Percentiles rank a stretch among this genome's conserved stretches.
These are phyloP conservation scores for Sandelia bainsii DNA, from an alignment of 2,797 vertebrate species.

Conservation along the genomic window DNA sequence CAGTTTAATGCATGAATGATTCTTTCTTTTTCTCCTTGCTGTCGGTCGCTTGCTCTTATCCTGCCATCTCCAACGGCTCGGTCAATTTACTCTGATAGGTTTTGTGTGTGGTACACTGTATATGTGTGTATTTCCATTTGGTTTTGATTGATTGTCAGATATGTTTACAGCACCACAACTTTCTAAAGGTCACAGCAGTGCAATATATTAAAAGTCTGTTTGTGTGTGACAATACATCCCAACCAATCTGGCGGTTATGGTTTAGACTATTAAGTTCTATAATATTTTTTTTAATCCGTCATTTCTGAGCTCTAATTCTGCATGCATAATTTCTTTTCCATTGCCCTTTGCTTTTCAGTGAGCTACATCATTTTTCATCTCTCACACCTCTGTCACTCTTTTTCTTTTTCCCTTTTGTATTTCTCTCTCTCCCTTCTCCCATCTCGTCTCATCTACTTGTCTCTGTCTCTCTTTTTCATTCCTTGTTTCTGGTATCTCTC, in stretches of 20 bases:
- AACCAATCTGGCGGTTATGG: conserved; percentile 6
- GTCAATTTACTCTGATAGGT: conserved; percentile 15
- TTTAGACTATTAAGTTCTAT: conserved; percentile 25
- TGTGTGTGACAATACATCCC: conserved; percentile 19
- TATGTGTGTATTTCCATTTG: conserved; percentile 46
- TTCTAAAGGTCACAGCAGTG: conserved; percentile 62
- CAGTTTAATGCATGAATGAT: conserved; percentile 63
- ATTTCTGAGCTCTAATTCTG: conserved; percentile 11
- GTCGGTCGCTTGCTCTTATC: conserved; percentile 41
- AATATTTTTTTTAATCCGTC: background rate
- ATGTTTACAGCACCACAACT: conserved; percentile 53
- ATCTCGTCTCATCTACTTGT: background rate
- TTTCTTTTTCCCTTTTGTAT: conserved; percentile 5
- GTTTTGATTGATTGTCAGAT: conserved; percentile 65
- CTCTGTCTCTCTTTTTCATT: background rate
- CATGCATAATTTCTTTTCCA: conserved; percentile 7
- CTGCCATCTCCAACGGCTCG: conserved; percentile 26
- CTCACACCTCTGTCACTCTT: background rate
- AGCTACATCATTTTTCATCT: background rate
- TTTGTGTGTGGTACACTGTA: conserved; percentile 4
- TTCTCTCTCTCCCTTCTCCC: background rate
- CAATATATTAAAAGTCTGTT: conserved; percentile 43
- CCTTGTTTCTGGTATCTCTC: conserved; percentile 3
- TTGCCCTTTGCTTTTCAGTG: background rate
- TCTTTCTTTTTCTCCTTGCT: conserved; percentile 18